Conservation (phyloP, 2,113 vertebrate genomes). For the Megaptera novaeangliae region DNA sequence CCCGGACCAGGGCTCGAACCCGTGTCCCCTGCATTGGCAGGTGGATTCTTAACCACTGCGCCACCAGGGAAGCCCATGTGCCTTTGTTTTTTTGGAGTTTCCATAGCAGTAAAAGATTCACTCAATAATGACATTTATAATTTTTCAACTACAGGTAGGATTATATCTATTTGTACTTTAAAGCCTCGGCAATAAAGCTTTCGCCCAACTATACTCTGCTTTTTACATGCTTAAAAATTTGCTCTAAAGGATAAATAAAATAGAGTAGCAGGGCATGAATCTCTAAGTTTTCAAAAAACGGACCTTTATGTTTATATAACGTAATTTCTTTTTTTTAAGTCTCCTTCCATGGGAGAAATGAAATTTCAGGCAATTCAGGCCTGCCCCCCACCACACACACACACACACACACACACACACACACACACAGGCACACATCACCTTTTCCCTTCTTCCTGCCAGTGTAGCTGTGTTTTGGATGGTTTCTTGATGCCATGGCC, state of each 20-base stretch:
- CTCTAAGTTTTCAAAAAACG: not conserved
- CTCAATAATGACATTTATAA: not conserved
- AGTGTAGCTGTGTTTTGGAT: not conserved
- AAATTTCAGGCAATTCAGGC: not conserved
- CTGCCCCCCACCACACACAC: too few relatives aligned
- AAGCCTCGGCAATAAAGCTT: not conserved
- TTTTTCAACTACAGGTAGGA: not conserved
- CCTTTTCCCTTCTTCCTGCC: not conserved
- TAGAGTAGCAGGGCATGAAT: not conserved
- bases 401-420: not conserved
- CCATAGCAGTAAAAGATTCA: constrained; percentile 34
- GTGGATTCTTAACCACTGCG: too few relatives aligned
- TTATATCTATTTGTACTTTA: constrained; percentile 19
- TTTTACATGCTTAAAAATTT: not conserved
- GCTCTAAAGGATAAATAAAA: not conserved
- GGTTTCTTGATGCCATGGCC: not conserved
- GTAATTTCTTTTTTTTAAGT: not conserved
- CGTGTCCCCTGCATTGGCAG: too few relatives aligned
- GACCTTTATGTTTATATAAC: not conserved
- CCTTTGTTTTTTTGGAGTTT: not conserved
- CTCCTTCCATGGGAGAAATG: not conserved
- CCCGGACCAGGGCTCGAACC: too few relatives aligned
- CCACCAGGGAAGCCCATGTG: too few relatives aligned
- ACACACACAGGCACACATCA: too few relatives aligned
- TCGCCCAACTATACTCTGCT: not conserved